Percentiles rank a stretch among this genome's conserved stretches.
Evolutionary conservation across 2,888 invertebrate genomes (phyloP).

Genomic region (Lapara coniferarum): DNA sequence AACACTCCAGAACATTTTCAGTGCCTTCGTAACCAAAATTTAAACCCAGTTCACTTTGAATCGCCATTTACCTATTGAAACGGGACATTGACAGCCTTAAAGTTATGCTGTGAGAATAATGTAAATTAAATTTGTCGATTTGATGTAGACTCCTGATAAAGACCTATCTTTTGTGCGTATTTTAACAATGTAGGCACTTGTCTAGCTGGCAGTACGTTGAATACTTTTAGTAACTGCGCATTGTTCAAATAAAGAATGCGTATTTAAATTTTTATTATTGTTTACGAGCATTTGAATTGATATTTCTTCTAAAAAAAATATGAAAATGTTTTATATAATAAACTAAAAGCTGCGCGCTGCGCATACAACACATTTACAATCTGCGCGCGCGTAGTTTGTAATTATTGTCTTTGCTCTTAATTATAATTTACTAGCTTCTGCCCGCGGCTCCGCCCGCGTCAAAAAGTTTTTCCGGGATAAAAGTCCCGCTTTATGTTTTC

Average conservation of each 20-base stretch:
- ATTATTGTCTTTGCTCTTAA: no score
- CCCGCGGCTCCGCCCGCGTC: no score
- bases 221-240: not conserved
- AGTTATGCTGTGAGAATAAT: not conserved
- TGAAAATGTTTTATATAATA: no score
- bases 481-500: no score
- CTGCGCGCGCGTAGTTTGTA: no score
- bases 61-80: not conserved
- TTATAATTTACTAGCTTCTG: no score
- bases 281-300: no score
- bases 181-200: not conserved
- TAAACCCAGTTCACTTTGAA: not conserved
- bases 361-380: no score
- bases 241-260: not conserved
- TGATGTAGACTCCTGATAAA: no score
- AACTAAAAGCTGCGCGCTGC: no score
- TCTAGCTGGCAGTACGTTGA: not conserved
- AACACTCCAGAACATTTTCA: not conserved
- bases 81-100: not conserved
- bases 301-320: no score
- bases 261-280: not conserved
- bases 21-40: not conserved
- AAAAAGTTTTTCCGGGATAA: no score
- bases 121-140: not conserved
- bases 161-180: not conserved